Percentiles rank a stretch among this genome's conserved stretches.
phyloP scores from a whole-genome alignment of 2,888 invertebrate species.

The Agonopterix alstromeriana region DNA sequence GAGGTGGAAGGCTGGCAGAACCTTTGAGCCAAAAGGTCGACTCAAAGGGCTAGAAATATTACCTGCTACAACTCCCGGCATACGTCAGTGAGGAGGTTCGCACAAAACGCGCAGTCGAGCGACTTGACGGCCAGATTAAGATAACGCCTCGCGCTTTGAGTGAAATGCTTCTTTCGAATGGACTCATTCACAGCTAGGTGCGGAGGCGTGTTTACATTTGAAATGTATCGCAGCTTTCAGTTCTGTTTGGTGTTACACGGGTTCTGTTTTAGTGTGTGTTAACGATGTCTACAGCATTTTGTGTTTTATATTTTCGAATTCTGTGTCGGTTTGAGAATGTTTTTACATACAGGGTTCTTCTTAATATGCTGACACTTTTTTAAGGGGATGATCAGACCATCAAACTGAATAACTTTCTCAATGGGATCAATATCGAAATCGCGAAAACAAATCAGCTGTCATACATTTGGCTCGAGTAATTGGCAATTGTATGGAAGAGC shows the following conservation, averaged over 20 bases:
- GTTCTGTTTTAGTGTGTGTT: too few relatives aligned
- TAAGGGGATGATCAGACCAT: too few relatives aligned
- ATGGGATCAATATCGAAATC: too few relatives aligned
- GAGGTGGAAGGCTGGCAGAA: slow-evolving; percentile 27
- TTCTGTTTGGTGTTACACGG: not conserved
- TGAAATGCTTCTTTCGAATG: slow-evolving; percentile 28
- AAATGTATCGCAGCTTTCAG: slow-evolving; percentile 23
- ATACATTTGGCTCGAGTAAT: too few relatives aligned
- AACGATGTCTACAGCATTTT: too few relatives aligned
- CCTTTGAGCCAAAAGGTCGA: slow-evolving; percentile 13
- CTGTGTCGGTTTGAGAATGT: too few relatives aligned
- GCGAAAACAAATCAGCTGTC: too few relatives aligned
- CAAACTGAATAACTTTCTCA: too few relatives aligned
- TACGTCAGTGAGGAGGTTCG: slow-evolving; percentile 1
- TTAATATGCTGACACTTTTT: too few relatives aligned
- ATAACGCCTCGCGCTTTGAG: slow-evolving; percentile 48
- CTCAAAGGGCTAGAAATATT: slow-evolving; percentile 56
- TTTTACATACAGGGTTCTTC: too few relatives aligned
- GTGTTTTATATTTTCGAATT: too few relatives aligned
- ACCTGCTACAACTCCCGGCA: slow-evolving; percentile 26
- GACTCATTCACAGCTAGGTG: slow-evolving; percentile 31
- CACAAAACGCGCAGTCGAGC: slow-evolving; percentile 10
- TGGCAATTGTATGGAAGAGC: too few relatives aligned
- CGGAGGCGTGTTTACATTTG: slow-evolving; percentile 37
- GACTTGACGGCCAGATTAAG: slow-evolving; percentile 56